Conservation (phyloP, 30 jellyfish, hydroid and myxozoan genomes). For the Cassiopea andromeda region DNA sequence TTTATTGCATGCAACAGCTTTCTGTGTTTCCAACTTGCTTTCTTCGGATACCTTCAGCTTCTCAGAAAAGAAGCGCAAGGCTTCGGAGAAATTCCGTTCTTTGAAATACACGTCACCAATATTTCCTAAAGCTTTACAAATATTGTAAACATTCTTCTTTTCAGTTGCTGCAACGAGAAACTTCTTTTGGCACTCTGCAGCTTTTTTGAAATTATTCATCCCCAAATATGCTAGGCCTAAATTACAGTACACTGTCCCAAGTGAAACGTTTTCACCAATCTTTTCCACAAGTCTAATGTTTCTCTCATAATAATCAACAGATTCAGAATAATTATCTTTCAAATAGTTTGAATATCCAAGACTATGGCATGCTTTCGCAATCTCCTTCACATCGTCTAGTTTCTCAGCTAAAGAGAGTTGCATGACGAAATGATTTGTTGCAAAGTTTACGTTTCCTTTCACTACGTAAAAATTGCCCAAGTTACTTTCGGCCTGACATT, state of each 20-base stretch:
- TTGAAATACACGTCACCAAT: constrained; percentile 84
- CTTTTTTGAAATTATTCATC: constrained; percentile 71
- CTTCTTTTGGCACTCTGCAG: constrained; percentile 87
- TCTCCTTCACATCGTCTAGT: constrained; percentile 58
- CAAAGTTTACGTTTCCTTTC: constrained; percentile 54
- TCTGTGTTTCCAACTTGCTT: constrained; percentile 49
- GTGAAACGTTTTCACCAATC: constrained; percentile 60
- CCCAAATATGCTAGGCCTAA: constrained; percentile 94
- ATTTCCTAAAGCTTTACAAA: constrained; percentile 94
- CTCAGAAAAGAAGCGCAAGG: constrained; percentile 72
- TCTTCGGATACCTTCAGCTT: constrained; percentile 79
- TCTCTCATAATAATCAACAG: constrained; percentile 83
- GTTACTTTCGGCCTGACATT: constrained; percentile 94
- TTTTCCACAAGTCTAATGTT: constrained; percentile 77
- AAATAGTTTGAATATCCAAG: constrained; percentile 80
- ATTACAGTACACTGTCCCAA: constrained; percentile 79
- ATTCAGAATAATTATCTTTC: constrained; percentile 58
- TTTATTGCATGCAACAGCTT: constrained; percentile 79
- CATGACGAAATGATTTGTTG: constrained; percentile 72
- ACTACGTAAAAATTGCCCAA: constrained; percentile 87
- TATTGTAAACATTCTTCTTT: constrained; percentile 74
- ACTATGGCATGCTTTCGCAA: constrained; percentile 92
- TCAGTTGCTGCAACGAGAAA: constrained; percentile 86
- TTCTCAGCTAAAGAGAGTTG: constrained; percentile 79
- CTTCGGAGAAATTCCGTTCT: constrained; percentile 69